Percentiles rank a stretch among this genome's conserved stretches.
These are phyloP conservation scores for Drosophila pegasa DNA, from an alignment of 2,888 invertebrate species.

Conservation along the genomic window DNA sequence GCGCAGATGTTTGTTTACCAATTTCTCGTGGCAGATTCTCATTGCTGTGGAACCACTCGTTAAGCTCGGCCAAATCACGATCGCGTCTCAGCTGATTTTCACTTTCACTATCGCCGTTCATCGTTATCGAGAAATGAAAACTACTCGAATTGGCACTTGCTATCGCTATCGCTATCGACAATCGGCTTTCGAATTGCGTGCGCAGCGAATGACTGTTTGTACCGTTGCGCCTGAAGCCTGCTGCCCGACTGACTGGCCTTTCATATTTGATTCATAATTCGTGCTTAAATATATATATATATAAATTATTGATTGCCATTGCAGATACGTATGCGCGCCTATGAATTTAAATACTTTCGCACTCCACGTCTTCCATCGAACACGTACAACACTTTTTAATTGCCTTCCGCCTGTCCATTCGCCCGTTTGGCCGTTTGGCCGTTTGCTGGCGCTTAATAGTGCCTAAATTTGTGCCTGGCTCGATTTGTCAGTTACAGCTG, in stretches of 20 bases:
- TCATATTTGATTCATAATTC: conserved; percentile 23
- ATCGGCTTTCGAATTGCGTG: conserved; percentile 32
- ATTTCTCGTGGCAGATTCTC: conserved; percentile 77
- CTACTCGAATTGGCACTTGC: conserved; percentile 1
- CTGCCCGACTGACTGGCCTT: conserved; percentile 50
- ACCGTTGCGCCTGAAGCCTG: conserved; percentile 60
- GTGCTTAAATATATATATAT: conserved; percentile 16
- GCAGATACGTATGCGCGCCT: conserved; percentile 20
- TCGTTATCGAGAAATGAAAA: conserved; percentile 51
- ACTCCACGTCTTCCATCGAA: conserved; percentile 28
- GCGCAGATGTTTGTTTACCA: conserved; percentile 57
- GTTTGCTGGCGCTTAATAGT: conserved; percentile 63
- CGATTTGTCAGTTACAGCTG: conserved; percentile 51
- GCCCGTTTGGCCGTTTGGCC: conserved; percentile 31
- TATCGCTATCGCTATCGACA: not conserved
- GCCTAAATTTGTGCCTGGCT: conserved; percentile 59
- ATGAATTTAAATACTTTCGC: conserved; percentile 16
- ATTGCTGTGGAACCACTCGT: conserved; percentile 73
- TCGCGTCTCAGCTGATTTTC: conserved; percentile 65
- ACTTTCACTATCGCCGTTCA: conserved; percentile 41
- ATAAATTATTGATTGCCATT: conserved; percentile 48
- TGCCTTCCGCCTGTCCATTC: conserved; percentile 38
- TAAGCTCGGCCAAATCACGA: conserved; percentile 68
- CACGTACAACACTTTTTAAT: conserved; percentile 65
- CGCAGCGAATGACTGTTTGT: conserved; percentile 23